Conservation (phyloP, 92 coral and sea anemone species). For the Anthopleura xanthogrammica region DNA sequence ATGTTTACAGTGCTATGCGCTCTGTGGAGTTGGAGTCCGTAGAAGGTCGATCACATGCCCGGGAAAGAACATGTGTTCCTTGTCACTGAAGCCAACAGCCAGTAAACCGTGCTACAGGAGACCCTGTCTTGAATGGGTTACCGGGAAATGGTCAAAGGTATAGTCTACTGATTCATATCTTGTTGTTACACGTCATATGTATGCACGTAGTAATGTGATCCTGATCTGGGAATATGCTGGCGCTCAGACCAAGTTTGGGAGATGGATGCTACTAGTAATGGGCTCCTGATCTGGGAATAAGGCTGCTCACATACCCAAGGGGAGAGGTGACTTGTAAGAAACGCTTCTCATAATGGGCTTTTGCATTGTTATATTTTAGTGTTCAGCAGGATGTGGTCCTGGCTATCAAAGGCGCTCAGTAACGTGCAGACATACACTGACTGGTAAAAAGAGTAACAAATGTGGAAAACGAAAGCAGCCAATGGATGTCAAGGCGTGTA, state of each 20-base stretch:
- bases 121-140: conserved; percentile 70
- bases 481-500: conserved; percentile 44
- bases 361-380: conserved; percentile 37
- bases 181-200: too few species aligned
- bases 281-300: not conserved
- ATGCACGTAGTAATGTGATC: not conserved
- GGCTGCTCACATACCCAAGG: too few species aligned
- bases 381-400: conserved; percentile 79
- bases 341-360: not conserved
- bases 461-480: conserved; percentile 55
- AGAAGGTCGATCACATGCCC: conserved; percentile 79
- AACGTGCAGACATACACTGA: conserved; percentile 55
- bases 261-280: not conserved
- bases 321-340: not conserved
- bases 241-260: too few species aligned
- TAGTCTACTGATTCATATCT: not conserved
- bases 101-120: conserved; percentile 62
- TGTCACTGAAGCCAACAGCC: conserved; percentile 48
- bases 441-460: conserved; percentile 45
- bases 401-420: conserved; percentile 77
- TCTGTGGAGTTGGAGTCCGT: conserved; percentile 81
- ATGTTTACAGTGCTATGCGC: conserved; percentile 64
- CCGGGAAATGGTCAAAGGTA: conserved; percentile 77
- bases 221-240: too few species aligned
- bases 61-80: conserved; percentile 61